Base-by-base conservation (phyloP, 2,797 vertebrate species). In the Synanceia verrucosa region DNA sequence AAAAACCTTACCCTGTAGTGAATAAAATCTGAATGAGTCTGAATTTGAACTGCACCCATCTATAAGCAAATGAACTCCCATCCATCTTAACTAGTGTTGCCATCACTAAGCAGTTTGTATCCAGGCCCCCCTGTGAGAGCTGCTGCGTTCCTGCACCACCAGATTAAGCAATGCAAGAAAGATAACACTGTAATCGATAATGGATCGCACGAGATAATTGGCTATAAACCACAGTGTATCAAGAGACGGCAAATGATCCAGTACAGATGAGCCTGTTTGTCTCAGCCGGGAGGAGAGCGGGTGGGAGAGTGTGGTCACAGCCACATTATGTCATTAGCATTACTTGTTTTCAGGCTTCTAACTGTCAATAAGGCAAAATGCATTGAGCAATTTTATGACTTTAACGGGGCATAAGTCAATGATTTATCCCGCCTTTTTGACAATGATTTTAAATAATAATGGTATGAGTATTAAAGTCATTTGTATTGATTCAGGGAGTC, bases 161-260 rank as follows among this genome's bases (percentile, higher is more conserved):
- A 92, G 93, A 91, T 93, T 92, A 93, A 93, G 92, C 88, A 92
- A 92, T 89, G 85, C 81, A 84, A 90, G 88, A 88, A 88, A 92
- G 92, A 94, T 93, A 93, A 89, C 93, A 86, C 82, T 89, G 90
- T 92, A 93, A 95, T 95, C 93, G 91, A 95, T 94, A 95, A 90
- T 83, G 86, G 83, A 92, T 93, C 81, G 81, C 80, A 65, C 87
- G 89, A 90, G 89, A 94, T 94, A 95, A 95, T 92, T 95, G 93
- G 87, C 92, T 93, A 91, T 91, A 92, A 95, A 93, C 89, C 91
- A 87, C 88, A 84, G 86, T 78, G 86, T 91, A 94, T 92, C 88
- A 85, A 82, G 91, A 89, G 91, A 90, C 86, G 72, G 89, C 90
- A 92, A 95, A 95, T 94, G 93, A 94, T 93, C 92, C 86, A 89